Evolutionary conservation across 2,797 vertebrate species (phyloP), one percentile per base, ranked within the genome.

Genomic region (Menidia menidia): DNA sequence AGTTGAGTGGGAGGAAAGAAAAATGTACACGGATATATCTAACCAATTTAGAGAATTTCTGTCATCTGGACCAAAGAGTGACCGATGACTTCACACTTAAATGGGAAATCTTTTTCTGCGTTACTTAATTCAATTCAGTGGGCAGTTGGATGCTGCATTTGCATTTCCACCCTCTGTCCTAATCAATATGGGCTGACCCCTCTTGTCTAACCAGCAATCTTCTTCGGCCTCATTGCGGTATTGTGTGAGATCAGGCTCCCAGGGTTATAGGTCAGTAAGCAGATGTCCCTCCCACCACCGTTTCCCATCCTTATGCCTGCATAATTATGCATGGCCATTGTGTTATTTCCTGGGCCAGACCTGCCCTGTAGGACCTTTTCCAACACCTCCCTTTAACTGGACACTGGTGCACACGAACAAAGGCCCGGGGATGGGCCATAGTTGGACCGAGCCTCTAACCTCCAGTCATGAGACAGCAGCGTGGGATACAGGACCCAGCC

Each of bases 261-360:
- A 55, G 60, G 89, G 87, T 92, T 88, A 90, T 78, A 91, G 92
- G 91, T 92, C 86, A 90, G 50, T 73, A 77, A 87, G 92, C 93
- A 94, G 93, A 94, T 93, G 93, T 92, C 91, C 89, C 88, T 86
- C 86, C 87, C 86, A 84, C 84, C 70, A 51, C 70, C 62, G 31
- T 75, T 93, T 92, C 85, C 90, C 92, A 93, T 84, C 83, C 58
- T n/a, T 43, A 57, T 25, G 13, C 80, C 84, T 90, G 90, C 89
- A 89, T 91, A 91, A 87, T 93, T 89, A 88, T 77, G 77, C 68
- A 68, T 57, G 55, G 80, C 86, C 78, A 92, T 94, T 94, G 92
- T 94, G 75, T 78, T 65, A 32, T 61, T 77, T 82, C 79, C 76
- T 71, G 63, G 75, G 79, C 85, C 83, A 86, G 78, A 75, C 75